These are phyloP conservation scores for Brachylomia viminalis DNA, from an alignment of 2,888 invertebrate genomes.

Conservation along the genomic window DNA sequence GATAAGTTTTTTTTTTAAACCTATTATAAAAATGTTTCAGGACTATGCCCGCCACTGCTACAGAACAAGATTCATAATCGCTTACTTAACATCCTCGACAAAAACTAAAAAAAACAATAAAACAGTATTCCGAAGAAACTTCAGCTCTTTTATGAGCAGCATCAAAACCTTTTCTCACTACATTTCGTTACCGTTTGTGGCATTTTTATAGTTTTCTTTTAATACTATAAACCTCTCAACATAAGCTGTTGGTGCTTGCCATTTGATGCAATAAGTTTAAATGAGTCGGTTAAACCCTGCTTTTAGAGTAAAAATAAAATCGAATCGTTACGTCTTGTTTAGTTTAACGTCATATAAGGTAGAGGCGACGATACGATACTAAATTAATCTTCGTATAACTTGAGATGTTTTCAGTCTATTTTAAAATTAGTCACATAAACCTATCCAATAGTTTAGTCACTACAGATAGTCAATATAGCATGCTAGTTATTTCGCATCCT, in stretches of 20 bases:
- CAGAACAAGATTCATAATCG: background rate
- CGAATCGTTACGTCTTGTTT: background rate
- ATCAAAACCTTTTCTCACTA: constrained; percentile 27
- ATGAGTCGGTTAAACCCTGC: constrained; percentile 2
- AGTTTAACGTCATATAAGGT: background rate
- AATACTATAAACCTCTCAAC: constrained; percentile 33
- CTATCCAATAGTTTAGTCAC: too few relatives aligned
- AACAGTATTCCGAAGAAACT: constrained; percentile 24
- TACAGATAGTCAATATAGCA: too few relatives aligned
- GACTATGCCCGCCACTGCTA: too few relatives aligned
- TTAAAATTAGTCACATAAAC: too few relatives aligned
- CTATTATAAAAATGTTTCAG: too few relatives aligned
- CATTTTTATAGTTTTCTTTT: constrained; percentile 31
- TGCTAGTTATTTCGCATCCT: too few relatives aligned
- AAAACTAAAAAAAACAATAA: background rate
- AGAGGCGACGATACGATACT: background rate
- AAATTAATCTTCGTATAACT: background rate
- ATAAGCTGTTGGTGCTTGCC: constrained; percentile 12
- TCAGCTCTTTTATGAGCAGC: background rate
- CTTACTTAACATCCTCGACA: background rate
- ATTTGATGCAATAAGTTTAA: constrained; percentile 31
- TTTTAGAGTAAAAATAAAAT: constrained; percentile 1
- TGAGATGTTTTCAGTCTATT: background rate
- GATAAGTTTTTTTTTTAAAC: too few relatives aligned
- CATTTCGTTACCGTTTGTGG: constrained; percentile 15